Evolutionary conservation across 1,140 invertebrate species (phyloP).

Genomic region (Fopius arisanus): DNA sequence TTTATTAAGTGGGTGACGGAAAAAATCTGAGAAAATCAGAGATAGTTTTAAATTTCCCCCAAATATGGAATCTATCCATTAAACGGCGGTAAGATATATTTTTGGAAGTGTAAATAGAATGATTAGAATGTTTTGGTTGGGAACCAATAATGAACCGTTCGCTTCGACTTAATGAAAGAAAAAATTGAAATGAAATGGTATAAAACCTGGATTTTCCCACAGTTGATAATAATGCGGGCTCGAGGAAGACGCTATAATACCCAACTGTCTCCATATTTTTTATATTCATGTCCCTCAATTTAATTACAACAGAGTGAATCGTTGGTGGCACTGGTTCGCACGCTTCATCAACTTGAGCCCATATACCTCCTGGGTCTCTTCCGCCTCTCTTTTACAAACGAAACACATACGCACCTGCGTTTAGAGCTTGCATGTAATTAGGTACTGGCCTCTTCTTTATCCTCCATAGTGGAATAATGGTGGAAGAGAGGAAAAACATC

Average conservation of each 20-base stretch:
- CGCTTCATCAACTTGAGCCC: conserved; percentile 18
- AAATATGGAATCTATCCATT: no score
- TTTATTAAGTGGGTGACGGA: no score
- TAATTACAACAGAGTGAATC: conserved; percentile 2
- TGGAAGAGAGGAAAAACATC: neutral
- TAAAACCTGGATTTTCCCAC: neutral
- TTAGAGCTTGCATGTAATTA: conserved; percentile 28
- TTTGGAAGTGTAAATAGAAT: no score
- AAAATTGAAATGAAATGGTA: neutral
- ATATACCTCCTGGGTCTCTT: neutral
- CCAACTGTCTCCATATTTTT: neutral
- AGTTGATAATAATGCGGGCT: neutral
- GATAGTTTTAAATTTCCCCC: no score
- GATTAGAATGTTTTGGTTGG: no score
- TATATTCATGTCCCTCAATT: neutral
- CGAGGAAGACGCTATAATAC: neutral
- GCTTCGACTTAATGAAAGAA: neutral
- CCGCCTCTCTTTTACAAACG: conserved; percentile 2
- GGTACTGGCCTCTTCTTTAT: neutral
- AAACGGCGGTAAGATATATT: no score
- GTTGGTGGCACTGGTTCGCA: conserved; percentile 23
- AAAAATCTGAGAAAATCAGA: no score
- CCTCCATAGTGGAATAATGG: neutral
- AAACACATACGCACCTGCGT: conserved; percentile 22
- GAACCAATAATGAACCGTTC: no score